Evolutionary conservation across 92 coral and sea anemone genomes (phyloP).

Genomic region (Paragorgia papillata): DNA sequence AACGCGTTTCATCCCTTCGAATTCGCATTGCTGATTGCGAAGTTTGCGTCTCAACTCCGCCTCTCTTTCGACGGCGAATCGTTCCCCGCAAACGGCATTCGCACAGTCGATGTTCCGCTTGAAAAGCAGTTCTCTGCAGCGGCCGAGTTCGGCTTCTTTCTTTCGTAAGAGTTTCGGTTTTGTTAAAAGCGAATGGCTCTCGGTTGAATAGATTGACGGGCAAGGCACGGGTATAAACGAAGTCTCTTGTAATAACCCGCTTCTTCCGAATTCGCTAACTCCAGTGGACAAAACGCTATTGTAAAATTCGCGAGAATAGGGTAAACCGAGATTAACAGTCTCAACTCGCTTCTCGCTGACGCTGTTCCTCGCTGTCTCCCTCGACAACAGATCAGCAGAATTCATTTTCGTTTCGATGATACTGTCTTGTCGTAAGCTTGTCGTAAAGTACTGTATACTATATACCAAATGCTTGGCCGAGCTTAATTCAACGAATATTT

Average conservation of each 20-base stretch:
- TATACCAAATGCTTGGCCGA: not conserved
- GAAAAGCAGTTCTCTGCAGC: conserved; percentile 21
- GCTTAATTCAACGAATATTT: not conserved
- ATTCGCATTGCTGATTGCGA: not conserved
- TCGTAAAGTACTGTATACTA: too few species aligned
- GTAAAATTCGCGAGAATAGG: not conserved
- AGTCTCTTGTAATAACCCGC: not conserved
- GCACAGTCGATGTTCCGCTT: conserved; percentile 21
- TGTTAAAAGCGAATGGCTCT: conserved; percentile 1
- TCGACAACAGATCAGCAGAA: not conserved
- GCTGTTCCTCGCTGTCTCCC: conserved; percentile 1
- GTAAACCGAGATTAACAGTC: not conserved
- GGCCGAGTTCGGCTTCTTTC: conserved; percentile 16
- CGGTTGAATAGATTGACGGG: not conserved
- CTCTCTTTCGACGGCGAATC: not conserved
- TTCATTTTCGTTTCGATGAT: not conserved
- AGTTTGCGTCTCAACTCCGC: conserved; percentile 5
- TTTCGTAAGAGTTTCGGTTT: conserved; percentile 30
- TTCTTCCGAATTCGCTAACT: too few species aligned
- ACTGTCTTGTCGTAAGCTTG: too few species aligned
- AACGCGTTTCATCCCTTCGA: not conserved
- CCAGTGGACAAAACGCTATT: not conserved
- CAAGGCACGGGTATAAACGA: not conserved
- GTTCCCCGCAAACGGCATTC: conserved; percentile 30
- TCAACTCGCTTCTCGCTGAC: not conserved